Percentiles rank a stretch among this genome's conserved stretches.
These are phyloP conservation scores for Leptocoma aspasia DNA, from an alignment of 2,113 vertebrate species.

Conservation along the genomic window DNA sequence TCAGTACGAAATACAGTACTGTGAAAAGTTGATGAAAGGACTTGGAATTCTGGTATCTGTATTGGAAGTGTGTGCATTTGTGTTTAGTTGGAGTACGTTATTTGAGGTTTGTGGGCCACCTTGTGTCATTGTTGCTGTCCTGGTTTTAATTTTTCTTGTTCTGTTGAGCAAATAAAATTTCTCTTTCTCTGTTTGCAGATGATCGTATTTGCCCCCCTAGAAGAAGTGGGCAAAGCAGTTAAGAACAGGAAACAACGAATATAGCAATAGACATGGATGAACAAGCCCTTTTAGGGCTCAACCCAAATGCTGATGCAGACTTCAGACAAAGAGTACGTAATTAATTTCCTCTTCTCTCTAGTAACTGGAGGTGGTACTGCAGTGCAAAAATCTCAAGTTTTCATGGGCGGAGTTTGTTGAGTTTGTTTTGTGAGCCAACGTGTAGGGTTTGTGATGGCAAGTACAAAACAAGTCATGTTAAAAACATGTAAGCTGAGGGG, in stretches of 20 bases:
- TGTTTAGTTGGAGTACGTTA: neutral
- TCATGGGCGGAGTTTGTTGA: neutral
- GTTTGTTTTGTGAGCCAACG: neutral
- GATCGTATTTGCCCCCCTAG: slow-evolving; percentile 64
- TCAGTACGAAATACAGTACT: neutral
- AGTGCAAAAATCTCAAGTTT: neutral
- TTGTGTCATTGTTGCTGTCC: neutral
- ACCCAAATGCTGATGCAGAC: slow-evolving; percentile 93
- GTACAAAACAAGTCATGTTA: neutral
- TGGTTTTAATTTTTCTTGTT: slow-evolving; percentile 2
- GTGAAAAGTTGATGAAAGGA: neutral
- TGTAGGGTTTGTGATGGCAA: neutral
- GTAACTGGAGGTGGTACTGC: neutral
- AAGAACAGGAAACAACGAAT: slow-evolving; percentile 77
- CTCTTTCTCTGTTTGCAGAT: slow-evolving; percentile 77
- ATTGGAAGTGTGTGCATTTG: neutral
- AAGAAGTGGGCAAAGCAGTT: slow-evolving; percentile 73
- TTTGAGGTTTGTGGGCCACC: neutral
- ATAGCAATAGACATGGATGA: slow-evolving; percentile 91
- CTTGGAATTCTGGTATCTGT: neutral
- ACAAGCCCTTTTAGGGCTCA: slow-evolving; percentile 95
- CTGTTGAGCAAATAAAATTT: slow-evolving; percentile 26
- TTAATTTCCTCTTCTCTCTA: neutral
- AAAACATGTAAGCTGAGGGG: neutral
- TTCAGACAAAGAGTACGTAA: slow-evolving; percentile 90